phyloP scores from a whole-genome alignment of 2,113 vertebrate species.

The Lepisosteus osseus region DNA sequence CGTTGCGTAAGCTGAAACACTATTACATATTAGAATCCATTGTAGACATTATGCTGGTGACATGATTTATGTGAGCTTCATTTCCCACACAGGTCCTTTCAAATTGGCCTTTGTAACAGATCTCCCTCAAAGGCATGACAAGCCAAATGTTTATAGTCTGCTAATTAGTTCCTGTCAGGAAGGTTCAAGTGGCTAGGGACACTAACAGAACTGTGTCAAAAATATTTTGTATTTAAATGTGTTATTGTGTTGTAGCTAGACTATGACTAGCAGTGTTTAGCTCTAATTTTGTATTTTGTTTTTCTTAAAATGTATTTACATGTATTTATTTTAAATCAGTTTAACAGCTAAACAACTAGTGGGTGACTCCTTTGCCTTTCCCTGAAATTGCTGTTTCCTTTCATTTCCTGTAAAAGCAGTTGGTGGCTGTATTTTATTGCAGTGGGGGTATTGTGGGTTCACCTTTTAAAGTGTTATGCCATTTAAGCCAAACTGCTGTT shows the following conservation, averaged over 20 bases:
- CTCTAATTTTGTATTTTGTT: no score
- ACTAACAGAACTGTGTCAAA: not conserved
- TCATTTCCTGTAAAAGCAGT: not conserved
- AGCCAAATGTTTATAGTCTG: constrained; percentile 59
- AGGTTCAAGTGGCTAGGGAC: constrained; percentile 27
- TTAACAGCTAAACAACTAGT: not conserved
- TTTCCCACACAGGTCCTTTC: constrained; percentile 16
- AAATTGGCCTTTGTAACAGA: constrained; percentile 19
- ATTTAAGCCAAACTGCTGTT: not conserved
- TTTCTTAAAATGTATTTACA: not conserved
- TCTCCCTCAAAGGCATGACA: constrained; percentile 35
- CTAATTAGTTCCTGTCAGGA: constrained; percentile 64
- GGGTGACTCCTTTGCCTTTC: not conserved
- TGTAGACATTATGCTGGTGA: not conserved
- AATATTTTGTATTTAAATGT: not conserved
- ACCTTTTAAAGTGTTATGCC: not conserved
- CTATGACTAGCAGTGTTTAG: no score
- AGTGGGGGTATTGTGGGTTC: not conserved
- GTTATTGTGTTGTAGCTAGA: not conserved
- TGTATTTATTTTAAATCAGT: not conserved
- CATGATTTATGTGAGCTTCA: constrained; percentile 13
- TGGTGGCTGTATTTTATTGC: constrained; percentile 3
- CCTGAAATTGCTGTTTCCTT: not conserved
- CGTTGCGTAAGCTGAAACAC: not conserved
- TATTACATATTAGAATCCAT: constrained; percentile 4